These are phyloP conservation scores for Microctenopoma lineatum DNA, from an alignment of 2,797 vertebrate species.

Conservation along the genomic window DNA sequence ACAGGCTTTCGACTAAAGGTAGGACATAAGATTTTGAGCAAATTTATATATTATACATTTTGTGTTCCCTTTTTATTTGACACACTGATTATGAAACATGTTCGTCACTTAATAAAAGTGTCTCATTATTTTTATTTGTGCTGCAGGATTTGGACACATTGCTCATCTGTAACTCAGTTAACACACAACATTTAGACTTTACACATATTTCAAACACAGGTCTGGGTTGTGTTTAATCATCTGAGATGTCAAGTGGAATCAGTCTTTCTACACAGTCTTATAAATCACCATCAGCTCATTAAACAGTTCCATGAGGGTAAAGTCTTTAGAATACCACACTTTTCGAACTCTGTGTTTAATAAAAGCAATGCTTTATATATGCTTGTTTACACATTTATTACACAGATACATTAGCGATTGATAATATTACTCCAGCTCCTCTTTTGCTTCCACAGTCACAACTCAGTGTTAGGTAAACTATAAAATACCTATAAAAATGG, in stretches of 20 bases:
- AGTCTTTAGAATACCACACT: background rate
- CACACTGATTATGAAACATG: slow-evolving; percentile 12
- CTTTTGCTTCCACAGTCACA: background rate
- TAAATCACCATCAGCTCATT: slow-evolving; percentile 4
- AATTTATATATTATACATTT: slow-evolving; percentile 34
- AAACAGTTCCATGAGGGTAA: background rate
- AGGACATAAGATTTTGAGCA: slow-evolving; percentile 47
- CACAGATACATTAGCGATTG: background rate
- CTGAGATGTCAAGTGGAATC: background rate
- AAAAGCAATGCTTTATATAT: background rate
- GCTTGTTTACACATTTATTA: background rate
- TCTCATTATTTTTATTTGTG: slow-evolving; percentile 26
- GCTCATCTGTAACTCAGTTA: slow-evolving; percentile 19
- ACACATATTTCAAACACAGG: slow-evolving; percentile 24
- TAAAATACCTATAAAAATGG: background rate
- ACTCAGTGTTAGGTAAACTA: background rate
- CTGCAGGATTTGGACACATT: slow-evolving; percentile 21
- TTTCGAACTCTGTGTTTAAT: background rate
- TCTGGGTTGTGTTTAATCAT: slow-evolving; percentile 4
- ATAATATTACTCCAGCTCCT: background rate
- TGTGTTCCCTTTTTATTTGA: slow-evolving; percentile 23
- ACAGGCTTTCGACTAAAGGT: slow-evolving; percentile 42
- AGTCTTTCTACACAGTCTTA: background rate
- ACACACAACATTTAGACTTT: slow-evolving; percentile 49
- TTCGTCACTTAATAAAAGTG: slow-evolving; percentile 33